Evolutionary conservation across 2,888 invertebrate species (phyloP).

Genomic region (Chymomyza caudatula): DNA sequence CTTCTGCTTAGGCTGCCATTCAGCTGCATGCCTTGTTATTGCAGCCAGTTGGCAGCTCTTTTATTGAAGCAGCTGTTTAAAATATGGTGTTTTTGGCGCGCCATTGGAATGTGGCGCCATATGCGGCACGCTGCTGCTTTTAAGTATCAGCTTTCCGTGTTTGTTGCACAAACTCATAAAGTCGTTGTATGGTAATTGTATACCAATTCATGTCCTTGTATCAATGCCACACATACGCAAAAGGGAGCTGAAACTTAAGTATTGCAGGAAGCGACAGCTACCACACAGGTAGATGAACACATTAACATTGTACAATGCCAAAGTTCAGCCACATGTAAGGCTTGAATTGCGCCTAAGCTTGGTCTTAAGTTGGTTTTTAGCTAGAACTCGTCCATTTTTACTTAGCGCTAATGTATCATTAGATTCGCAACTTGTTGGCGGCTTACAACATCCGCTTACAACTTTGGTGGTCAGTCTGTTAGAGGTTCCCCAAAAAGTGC

Average conservation of each 20-base stretch:
- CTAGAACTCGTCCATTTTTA: slow-evolving; percentile 35
- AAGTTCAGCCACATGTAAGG: slow-evolving; percentile 52
- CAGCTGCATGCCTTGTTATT: not conserved
- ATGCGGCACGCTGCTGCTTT: slow-evolving; percentile 9
- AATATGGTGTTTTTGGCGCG: not conserved
- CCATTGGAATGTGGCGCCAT: slow-evolving; percentile 17
- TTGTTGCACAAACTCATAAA: not conserved
- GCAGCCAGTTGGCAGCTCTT: not conserved
- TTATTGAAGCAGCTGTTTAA: not conserved
- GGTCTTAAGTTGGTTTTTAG: slow-evolving; percentile 43
- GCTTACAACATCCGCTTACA: slow-evolving; percentile 63
- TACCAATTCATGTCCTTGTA: slow-evolving; percentile 16
- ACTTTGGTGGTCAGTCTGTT: slow-evolving; percentile 17
- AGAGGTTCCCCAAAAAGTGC: slow-evolving; percentile 15
- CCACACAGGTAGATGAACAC: not conserved
- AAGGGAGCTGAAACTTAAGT: slow-evolving; percentile 50
- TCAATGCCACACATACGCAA: not conserved
- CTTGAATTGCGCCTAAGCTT: no score
- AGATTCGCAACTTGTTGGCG: slow-evolving; percentile 42
- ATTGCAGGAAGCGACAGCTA: slow-evolving; percentile 53
- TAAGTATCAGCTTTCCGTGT: slow-evolving; percentile 33
- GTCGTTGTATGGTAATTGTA: slow-evolving; percentile 44
- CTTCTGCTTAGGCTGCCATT: not conserved
- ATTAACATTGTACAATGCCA: slow-evolving; percentile 37
- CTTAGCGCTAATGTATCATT: slow-evolving; percentile 1